These are phyloP conservation scores for Styela plicata DNA, from an alignment of 23 tunicate species.

Conservation along the genomic window DNA sequence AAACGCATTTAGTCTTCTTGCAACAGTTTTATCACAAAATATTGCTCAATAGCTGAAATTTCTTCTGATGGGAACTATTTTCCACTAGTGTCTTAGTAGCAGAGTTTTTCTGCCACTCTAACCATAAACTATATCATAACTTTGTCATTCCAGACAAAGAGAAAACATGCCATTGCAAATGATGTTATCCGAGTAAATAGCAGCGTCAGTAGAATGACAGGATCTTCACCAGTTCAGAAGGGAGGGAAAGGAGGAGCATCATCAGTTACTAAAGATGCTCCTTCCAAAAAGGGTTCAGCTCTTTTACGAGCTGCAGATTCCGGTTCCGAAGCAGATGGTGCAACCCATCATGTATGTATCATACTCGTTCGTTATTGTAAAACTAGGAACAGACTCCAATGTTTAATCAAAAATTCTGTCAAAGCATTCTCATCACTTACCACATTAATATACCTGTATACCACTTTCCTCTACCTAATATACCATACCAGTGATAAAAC, in stretches of 20 bases:
- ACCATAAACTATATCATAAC: background rate
- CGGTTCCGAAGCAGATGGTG: constrained; percentile 48
- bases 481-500: too few relatives aligned
- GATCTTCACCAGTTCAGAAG: constrained; percentile 80
- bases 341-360: constrained; percentile 15
- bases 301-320: constrained; percentile 51
- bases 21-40: too few relatives aligned
- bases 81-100: background rate
- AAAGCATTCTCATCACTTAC: too few relatives aligned
- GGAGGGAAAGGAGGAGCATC: constrained; percentile 32
- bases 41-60: background rate
- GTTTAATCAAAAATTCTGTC: too few relatives aligned
- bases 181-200: constrained; percentile 68
- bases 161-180: constrained; percentile 52
- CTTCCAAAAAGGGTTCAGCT: constrained; percentile 73
- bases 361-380: too few relatives aligned
- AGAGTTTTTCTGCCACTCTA: too few relatives aligned
- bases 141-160: constrained; percentile 41
- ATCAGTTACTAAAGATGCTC: constrained; percentile 34
- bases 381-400: too few relatives aligned
- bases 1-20: too few relatives aligned
- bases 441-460: too few relatives aligned
- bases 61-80: too few relatives aligned
- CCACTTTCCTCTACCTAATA: too few relatives aligned
- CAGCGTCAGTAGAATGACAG: constrained; percentile 77